phyloP scores from a whole-genome alignment of 2,113 vertebrate genomes.

The Nannobrachium achirus region DNA sequence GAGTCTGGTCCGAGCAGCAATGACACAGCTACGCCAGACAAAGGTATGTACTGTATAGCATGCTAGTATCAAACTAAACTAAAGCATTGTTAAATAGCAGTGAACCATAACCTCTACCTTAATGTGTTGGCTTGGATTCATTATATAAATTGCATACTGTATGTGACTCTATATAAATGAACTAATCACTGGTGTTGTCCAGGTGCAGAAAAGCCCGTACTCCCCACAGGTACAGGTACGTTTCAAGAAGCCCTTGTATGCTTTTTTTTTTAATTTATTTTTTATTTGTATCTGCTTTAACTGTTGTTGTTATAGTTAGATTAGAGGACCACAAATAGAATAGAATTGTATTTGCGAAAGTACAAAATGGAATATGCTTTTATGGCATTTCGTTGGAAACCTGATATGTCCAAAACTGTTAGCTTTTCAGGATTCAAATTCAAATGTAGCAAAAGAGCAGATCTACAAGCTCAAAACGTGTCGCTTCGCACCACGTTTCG shows the following conservation, averaged over 20 bases:
- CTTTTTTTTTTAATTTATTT: neutral
- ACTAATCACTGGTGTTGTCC: neutral
- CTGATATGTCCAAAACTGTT: neutral
- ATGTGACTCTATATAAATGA: neutral
- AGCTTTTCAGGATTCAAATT: too few relatives aligned
- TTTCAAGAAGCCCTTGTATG: neutral
- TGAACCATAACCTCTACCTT: too few relatives aligned
- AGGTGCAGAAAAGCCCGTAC: fast-evolving
- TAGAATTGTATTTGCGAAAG: neutral
- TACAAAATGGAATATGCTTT: neutral
- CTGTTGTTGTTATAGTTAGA: neutral
- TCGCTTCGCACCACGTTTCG: too few relatives aligned
- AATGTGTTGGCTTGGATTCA: too few relatives aligned
- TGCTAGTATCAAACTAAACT: neutral
- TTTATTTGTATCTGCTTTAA: neutral
- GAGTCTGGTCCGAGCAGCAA: neutral
- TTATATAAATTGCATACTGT: too few relatives aligned
- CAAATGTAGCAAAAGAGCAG: too few relatives aligned
- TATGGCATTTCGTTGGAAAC: neutral
- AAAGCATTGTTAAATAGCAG: too few relatives aligned
- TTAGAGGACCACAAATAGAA: neutral
- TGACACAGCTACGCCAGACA: neutral
- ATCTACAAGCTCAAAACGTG: too few relatives aligned
- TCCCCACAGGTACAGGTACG: slow-evolving; percentile 17
- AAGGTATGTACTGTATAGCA: slow-evolving; percentile 8